Base-by-base conservation (phyloP, 2,797 vertebrate species). In the Tadarida brasiliensis region DNA sequence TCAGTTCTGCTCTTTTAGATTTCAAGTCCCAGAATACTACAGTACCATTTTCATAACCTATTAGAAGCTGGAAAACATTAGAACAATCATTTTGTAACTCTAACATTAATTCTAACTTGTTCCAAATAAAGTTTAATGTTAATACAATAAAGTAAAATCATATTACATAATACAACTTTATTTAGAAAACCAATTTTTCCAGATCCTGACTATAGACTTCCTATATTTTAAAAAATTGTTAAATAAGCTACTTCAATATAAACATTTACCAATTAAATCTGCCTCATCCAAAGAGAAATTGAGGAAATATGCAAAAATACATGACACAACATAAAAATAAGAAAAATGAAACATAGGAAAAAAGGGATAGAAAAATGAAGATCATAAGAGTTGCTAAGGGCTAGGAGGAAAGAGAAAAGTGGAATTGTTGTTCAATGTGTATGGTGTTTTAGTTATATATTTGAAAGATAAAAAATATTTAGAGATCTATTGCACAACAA, bases 11-110 rank as follows among this genome's bases (percentile, higher is more conserved):
- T 98, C 99, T 99, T 98, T 99, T 99, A 94, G 97, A 99, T 96
- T 99, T 98, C 54, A 99, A 98, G 96, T 99, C 99, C 99, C 99
- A 99, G 96, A 99, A 98, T 35, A 99, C 99, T 0, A 99, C 98
- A 16, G 99, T 99, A 76, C 99, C 99, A 28, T 99, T 99, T 98
- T 99, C 99, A 98, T 99, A 99, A 87, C 99, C 99, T 97, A 99
- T 99, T 93, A 99, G 99, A 67, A 99, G 98, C 99, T 99, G 97
- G 1, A 97, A 47, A 97, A 97, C 68, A 97, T 88, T 35, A 97
- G 67, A 98, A 89, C 91, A 94, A 91, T 61, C 68, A 94, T 96
- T 9, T 67, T 92, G 87, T 65, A 87, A 49, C 95, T 87, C 56
- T 49, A 87, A 97, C 63, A 94, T 87, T 47, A 47, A 93, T 92